These are phyloP conservation scores for Rhagologus leucostigma DNA, from an alignment of 2,113 vertebrate species.

Conservation along the genomic window DNA sequence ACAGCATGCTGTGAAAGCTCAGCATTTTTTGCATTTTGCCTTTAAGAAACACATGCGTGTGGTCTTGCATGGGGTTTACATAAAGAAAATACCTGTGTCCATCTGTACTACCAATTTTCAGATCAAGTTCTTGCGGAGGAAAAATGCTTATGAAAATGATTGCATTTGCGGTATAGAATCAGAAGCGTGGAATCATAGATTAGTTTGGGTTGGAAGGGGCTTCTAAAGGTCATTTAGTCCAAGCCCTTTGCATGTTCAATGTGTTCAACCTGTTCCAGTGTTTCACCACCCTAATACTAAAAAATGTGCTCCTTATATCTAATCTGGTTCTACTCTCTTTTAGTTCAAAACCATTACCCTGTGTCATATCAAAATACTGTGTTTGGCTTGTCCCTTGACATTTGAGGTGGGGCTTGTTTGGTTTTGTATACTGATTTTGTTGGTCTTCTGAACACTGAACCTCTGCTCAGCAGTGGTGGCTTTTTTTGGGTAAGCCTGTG, in stretches of 20 bases:
- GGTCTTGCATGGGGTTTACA: background rate
- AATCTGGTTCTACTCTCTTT: background rate
- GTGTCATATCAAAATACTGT: background rate
- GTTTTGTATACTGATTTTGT: background rate
- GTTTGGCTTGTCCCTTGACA: fast-evolving
- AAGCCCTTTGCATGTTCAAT: background rate
- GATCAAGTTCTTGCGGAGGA: background rate
- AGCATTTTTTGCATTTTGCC: background rate
- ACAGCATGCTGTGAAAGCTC: background rate
- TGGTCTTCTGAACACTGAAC: background rate
- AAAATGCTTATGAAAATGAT: background rate
- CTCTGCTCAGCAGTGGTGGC: background rate
- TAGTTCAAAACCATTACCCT: background rate
- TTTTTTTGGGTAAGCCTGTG: background rate
- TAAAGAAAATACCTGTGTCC: background rate
- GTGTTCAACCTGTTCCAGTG: background rate
- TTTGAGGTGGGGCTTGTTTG: background rate
- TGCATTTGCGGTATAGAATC: background rate
- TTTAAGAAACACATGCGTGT: background rate
- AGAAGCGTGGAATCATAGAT: background rate
- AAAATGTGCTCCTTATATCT: background rate
- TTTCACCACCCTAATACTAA: background rate
- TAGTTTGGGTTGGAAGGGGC: background rate
- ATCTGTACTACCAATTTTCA: background rate
- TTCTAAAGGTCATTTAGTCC: background rate